A percentile compares a stretch with the other conserved stretches of the same genome.
Evolutionary conservation across 2,797 vertebrate genomes (phyloP).

Genomic region (Miichthys miiuy): DNA sequence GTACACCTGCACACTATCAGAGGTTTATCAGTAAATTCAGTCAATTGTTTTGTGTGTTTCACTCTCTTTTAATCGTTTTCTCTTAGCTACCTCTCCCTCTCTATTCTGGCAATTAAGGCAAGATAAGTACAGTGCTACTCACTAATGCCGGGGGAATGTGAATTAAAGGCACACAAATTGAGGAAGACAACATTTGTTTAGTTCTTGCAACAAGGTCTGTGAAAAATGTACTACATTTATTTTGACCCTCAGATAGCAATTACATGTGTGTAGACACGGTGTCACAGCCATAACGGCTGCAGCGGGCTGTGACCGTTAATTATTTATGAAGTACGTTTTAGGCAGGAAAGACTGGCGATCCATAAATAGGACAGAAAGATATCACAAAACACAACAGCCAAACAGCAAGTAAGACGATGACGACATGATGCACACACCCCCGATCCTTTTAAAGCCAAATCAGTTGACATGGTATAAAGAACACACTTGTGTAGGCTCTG

Average conservation of each 20-base stretch:
- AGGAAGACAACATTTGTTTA: background rate
- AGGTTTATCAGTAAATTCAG: conserved; percentile 36
- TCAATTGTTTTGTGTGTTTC: conserved; percentile 24
- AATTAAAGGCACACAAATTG: background rate
- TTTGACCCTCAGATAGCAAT: conserved; percentile 40
- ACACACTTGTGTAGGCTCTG: background rate
- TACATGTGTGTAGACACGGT: conserved; percentile 29
- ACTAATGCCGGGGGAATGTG: conserved; percentile 15
- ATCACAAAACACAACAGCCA: conserved; percentile 52
- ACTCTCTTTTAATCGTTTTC: background rate
- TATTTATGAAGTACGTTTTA: conserved; percentile 79
- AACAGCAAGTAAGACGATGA: conserved; percentile 7
- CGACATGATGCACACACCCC: conserved; percentile 8
- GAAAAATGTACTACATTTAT: conserved; percentile 29
- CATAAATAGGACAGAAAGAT: conserved; percentile 78
- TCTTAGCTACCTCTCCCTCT: conserved; percentile 7
- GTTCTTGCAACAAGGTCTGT: too few relatives aligned
- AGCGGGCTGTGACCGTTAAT: conserved; percentile 78
- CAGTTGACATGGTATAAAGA: background rate
- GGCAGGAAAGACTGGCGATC: conserved; percentile 78
- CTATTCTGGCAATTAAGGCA: background rate
- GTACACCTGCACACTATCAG: conserved; percentile 35
- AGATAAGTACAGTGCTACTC: conserved; percentile 21
- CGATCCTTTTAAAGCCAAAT: conserved; percentile 1
- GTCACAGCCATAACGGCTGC: conserved; percentile 63